These are phyloP conservation scores for Carduelis carduelis DNA, from an alignment of 2,797 vertebrate species.

Conservation along the genomic window DNA sequence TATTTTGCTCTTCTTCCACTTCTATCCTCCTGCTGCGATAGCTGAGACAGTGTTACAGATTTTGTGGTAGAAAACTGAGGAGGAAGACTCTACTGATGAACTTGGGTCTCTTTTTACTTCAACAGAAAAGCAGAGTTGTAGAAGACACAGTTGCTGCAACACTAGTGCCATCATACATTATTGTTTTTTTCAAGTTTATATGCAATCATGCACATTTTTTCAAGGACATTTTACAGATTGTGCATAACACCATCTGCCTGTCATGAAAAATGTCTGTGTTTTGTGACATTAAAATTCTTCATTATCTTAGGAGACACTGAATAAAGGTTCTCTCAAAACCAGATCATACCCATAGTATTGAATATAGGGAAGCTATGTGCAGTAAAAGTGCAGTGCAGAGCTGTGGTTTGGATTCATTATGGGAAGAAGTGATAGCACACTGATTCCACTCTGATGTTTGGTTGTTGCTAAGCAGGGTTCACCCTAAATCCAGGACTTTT, in stretches of 20 bases:
- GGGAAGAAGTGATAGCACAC: not conserved
- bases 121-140: not conserved
- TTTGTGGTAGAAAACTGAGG: not conserved
- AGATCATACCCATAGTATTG: not conserved
- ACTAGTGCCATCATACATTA: not conserved
- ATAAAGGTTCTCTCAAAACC: not conserved
- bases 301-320: not conserved
- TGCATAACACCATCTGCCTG: not conserved
- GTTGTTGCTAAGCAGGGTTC: not conserved
- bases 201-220: not conserved
- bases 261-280: not conserved
- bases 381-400: not conserved
- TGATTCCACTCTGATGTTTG: fast-evolving
- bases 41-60: not conserved
- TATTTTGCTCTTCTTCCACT: not conserved
- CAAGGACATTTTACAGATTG: not conserved
- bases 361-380: not conserved
- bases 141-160: not conserved
- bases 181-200: not conserved
- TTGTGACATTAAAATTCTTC: not conserved
- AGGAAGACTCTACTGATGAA: not conserved
- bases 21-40: not conserved
- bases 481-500: not conserved
- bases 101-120: not conserved
- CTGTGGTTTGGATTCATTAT: not conserved